Conservation (phyloP, 1,140 invertebrate species). For the fruit fly (Drosophila melanogaster) region Release_6_plus_ISO1_MT NT_033779.5:6425501-6426000, state of each 20-base stretch:
- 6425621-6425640: conserved; percentile 95
- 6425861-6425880: conserved; percentile 93
- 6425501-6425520: conserved; percentile 95
- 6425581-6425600: conserved; percentile 94
- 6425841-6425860: conserved; percentile 97
- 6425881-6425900: conserved; percentile 95
- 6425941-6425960: conserved; percentile 96
- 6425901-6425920: conserved; percentile 96
- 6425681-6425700: no score
- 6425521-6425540: conserved; percentile 96
- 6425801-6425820: conserved; percentile 97
- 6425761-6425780: conserved; percentile 96
- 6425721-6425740: conserved; percentile 89
- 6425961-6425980: conserved; percentile 94
- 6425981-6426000: conserved; percentile 86
- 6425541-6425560: conserved; percentile 92
- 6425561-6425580: conserved; percentile 96
- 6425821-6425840: conserved; percentile 99
- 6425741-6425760: conserved; percentile 98
- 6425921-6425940: conserved; percentile 97
- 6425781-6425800: conserved; percentile 98
- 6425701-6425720: neutral
- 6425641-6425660: conserved; percentile 93
- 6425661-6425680: conserved; percentile 89
- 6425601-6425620: conserved; percentile 92